phyloP scores from a whole-genome alignment of 2,797 vertebrate species.

The Acanthopagrus latus region DNA sequence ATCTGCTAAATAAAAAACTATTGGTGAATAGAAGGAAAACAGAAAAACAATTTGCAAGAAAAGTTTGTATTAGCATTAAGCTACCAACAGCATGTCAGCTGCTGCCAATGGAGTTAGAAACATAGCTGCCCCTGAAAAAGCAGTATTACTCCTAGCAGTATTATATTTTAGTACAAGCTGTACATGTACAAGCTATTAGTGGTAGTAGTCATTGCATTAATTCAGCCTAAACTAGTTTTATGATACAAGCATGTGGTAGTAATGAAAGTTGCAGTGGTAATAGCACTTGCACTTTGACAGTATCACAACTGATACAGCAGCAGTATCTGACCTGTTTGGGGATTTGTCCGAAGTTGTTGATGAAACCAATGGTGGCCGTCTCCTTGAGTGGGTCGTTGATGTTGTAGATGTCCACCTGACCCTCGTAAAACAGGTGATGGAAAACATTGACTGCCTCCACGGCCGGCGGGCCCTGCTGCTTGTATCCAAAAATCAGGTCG shows the following conservation, averaged over 20 bases:
- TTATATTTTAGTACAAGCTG: background rate
- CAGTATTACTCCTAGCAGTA: too few relatives aligned
- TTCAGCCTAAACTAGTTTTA: background rate
- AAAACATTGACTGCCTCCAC: slow-evolving; percentile 98
- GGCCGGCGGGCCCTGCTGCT: slow-evolving; percentile 97
- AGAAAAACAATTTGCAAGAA: background rate
- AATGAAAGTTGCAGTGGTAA: background rate
- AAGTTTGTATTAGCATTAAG: too few relatives aligned
- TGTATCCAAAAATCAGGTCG: slow-evolving; percentile 97
- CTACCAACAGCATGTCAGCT: too few relatives aligned
- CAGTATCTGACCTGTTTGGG: slow-evolving; percentile 92
- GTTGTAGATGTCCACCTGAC: slow-evolving; percentile 99
- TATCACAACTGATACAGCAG: background rate
- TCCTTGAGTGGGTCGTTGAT: slow-evolving; percentile 99
- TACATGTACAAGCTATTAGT: background rate
- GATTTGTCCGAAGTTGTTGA: slow-evolving; percentile 99
- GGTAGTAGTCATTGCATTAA: background rate
- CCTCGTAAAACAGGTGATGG: slow-evolving; percentile 99
- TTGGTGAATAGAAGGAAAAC: background rate
- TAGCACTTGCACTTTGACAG: background rate
- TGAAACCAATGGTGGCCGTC: slow-evolving; percentile 98
- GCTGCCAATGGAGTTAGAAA: too few relatives aligned
- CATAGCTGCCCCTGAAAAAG: too few relatives aligned
- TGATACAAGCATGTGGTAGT: background rate
- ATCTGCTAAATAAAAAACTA: background rate